Base-by-base conservation (phyloP, 2,888 invertebrate genomes). In the Pteria penguin region DNA sequence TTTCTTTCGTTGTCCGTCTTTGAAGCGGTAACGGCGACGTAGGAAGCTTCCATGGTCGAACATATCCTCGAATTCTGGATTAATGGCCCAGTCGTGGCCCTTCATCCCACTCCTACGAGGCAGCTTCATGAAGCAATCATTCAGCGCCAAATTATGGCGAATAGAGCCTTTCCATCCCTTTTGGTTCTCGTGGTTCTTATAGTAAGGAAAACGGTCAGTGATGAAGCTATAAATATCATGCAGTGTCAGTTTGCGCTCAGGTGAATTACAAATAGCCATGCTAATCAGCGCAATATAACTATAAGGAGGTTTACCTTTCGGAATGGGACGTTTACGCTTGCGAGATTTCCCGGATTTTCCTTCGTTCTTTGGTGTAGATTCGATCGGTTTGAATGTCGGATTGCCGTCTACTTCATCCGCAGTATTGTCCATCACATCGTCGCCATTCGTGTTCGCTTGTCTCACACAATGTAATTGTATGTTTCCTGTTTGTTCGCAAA, bases 91-190 rank as follows among this genome's bases (percentile, higher is more conserved):
- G 45, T 86, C 86, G 69, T 88, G 87, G 3, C 89, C 89, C 75
- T 89, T 89, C 81, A 82, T 85, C 0, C 89, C 89, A 1, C 87
- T 84, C 32, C 82, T 81, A 5, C 88, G 86, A 1, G 86, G 82
- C 22, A 86, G 74, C 75, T 89, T 89, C 75, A 89, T 76, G 79
- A 89, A 89, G 76, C 89, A 89, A 73, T 89, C 89, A 76, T 89
- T 89, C 54, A 89, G 84, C 4, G 89, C 89, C 57, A 89, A 82
- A 81, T 89, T 89, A 82, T 89, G 89, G 45, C 89, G 84, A 54
- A 89, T 89, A 55, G 88, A 88, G 27, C 88, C 87, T 62, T 86
- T 87, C 89, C 89, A 89, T 45, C 87, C 87, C 71, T 87, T 88
- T 32, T 78, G 78, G 72, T 87, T 87, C 45, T 76, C 69, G 67